These are phyloP conservation scores for Phyllopteryx taeniolatus DNA, from an alignment of 2,113 vertebrate genomes.

Conservation along the genomic window DNA sequence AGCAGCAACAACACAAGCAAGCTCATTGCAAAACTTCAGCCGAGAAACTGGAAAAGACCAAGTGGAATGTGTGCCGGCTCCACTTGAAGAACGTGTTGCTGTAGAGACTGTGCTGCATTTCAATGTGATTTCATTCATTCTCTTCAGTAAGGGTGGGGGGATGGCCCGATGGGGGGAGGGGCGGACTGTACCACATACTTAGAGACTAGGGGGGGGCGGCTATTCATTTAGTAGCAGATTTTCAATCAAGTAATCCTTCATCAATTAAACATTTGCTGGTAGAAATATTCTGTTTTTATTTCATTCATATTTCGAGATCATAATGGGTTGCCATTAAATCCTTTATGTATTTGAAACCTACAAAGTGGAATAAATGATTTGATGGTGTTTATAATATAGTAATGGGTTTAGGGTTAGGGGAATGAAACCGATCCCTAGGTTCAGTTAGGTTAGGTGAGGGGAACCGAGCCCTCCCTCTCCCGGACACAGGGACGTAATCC, in stretches of 20 bases:
- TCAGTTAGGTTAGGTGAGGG: too few relatives aligned
- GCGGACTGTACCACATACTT: slow-evolving; percentile 34
- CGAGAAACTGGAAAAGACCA: not conserved
- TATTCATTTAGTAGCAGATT: not conserved
- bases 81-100: slow-evolving; percentile 40
- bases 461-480: too few relatives aligned
- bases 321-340: too few relatives aligned
- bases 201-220: not conserved
- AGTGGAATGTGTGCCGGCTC: not conserved
- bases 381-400: too few relatives aligned
- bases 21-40: slow-evolving; percentile 32
- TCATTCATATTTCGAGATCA: too few relatives aligned
- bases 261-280: not conserved
- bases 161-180: not conserved
- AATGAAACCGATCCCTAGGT: too few relatives aligned
- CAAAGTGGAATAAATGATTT: too few relatives aligned
- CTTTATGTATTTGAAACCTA: too few relatives aligned
- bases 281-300: too few relatives aligned
- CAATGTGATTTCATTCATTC: slow-evolving; percentile 52
- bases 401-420: too few relatives aligned
- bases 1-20: slow-evolving; percentile 39
- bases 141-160: slow-evolving; percentile 13
- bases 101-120: slow-evolving; percentile 16
- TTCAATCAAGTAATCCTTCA: not conserved
- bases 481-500: too few relatives aligned